These are phyloP conservation scores for Ectropis crepuscularia DNA, from an alignment of 2,888 invertebrate genomes.

Conservation along the genomic window DNA sequence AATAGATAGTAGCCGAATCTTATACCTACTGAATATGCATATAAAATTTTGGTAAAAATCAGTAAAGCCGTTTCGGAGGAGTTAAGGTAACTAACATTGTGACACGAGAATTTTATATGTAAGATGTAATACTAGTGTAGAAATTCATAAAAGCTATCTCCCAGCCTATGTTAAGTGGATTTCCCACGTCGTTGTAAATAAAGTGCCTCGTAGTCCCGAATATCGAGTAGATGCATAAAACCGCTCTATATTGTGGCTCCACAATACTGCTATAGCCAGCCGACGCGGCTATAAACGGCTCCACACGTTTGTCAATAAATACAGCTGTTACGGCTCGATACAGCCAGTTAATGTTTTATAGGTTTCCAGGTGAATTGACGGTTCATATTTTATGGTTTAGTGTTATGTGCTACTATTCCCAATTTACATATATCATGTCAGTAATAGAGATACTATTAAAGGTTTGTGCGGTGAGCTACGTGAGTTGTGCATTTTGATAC, in stretches of 20 bases:
- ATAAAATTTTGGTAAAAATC: no score
- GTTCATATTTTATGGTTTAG: not conserved
- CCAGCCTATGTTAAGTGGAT: conserved; percentile 9
- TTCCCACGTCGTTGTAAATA: conserved; percentile 12
- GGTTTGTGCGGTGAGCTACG: no score
- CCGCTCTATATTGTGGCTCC: conserved; percentile 6
- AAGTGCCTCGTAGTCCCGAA: conserved; percentile 13
- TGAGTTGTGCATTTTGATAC: no score
- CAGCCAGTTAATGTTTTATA: conserved; percentile 14
- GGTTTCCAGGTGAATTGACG: conserved; percentile 3
- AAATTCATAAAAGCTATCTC: not conserved
- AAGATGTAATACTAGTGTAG: no score
- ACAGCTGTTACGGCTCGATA: conserved; percentile 12
- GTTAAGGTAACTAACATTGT: no score
- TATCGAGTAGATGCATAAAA: conserved; percentile 20
- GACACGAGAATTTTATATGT: no score
- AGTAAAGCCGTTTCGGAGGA: no score
- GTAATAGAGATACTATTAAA: not conserved
- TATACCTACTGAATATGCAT: no score
- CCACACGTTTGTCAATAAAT: conserved; percentile 13
- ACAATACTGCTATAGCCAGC: conserved; percentile 11
- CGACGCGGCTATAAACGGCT: conserved; percentile 16
- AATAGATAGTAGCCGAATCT: no score
- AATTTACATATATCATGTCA: not conserved
- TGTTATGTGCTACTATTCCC: not conserved